Evolutionary conservation across 1,140 invertebrate genomes (phyloP).

Genomic region (Heterodera schachtii): DNA sequence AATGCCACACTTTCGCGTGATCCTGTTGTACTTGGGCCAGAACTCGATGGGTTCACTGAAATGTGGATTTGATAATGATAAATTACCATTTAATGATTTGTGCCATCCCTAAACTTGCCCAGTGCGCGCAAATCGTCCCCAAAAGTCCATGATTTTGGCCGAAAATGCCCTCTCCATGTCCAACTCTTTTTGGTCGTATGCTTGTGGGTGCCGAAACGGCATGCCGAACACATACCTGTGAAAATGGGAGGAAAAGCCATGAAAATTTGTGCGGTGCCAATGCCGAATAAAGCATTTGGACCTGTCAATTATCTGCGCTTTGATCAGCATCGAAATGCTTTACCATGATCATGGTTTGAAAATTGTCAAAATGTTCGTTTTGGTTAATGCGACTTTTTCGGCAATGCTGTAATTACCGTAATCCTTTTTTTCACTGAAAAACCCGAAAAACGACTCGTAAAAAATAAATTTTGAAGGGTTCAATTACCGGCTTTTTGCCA

Average conservation of each 20-base stretch:
- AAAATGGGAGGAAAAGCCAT: too few relatives aligned
- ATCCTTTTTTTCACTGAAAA: too few relatives aligned
- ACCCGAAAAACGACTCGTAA: too few relatives aligned
- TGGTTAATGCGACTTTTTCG: background rate
- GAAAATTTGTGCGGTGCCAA: too few relatives aligned
- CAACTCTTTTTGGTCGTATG: slow-evolving; percentile 79
- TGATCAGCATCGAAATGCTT: too few relatives aligned
- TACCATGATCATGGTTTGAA: background rate
- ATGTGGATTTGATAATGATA: background rate
- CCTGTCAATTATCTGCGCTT: too few relatives aligned
- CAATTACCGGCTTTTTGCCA: too few relatives aligned
- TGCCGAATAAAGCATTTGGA: too few relatives aligned
- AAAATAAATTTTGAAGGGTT: too few relatives aligned
- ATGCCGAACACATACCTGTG: slow-evolving; percentile 83
- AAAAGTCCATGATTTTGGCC: slow-evolving; percentile 86
- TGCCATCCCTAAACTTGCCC: slow-evolving; percentile 71
- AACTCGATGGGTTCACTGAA: slow-evolving; percentile 54
- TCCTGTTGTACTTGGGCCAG: slow-evolving; percentile 61
- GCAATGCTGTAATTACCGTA: too few relatives aligned
- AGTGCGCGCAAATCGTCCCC: slow-evolving; percentile 91
- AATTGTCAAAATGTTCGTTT: slow-evolving; percentile 10
- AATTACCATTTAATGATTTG: too few relatives aligned
- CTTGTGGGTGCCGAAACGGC: slow-evolving; percentile 78
- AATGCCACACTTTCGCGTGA: slow-evolving; percentile 49
- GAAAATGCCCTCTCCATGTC: slow-evolving; percentile 81